A percentile compares a stretch with the other conserved stretches of the same genome.
Evolutionary conservation across 2,888 invertebrate genomes (phyloP).

Genomic region (Oxytorus armatus): DNA sequence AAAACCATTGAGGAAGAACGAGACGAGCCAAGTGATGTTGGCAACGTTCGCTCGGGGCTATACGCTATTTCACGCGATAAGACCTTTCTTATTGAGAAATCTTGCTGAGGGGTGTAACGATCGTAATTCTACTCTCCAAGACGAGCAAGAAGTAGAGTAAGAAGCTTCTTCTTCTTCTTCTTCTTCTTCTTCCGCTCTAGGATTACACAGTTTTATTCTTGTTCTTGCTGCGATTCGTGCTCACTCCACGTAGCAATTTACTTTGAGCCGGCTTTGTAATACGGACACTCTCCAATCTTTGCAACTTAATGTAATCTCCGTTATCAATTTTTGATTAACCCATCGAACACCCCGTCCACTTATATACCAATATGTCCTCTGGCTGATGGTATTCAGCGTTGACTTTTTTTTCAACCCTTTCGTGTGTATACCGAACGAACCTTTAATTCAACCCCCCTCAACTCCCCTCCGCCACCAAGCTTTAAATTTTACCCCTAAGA

Average conservation of each 20-base stretch:
- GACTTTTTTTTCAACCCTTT: too few species aligned
- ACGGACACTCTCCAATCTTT: too few species aligned
- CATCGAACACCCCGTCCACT: slow-evolving; percentile 10
- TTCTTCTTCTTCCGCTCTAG: not conserved
- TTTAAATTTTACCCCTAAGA: too few species aligned
- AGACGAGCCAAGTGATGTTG: not conserved
- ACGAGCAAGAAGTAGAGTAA: too few species aligned
- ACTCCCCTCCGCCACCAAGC: too few species aligned
- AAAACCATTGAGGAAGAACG: not conserved
- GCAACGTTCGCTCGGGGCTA: not conserved
- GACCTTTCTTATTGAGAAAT: slow-evolving; percentile 11
- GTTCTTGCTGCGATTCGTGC: too few species aligned
- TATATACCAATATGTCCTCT: not conserved
- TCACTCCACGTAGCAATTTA: too few species aligned
- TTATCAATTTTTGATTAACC: slow-evolving; percentile 34
- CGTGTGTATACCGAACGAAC: not conserved
- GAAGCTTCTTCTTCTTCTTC: not conserved
- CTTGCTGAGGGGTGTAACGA: slow-evolving; percentile 5
- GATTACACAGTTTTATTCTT: too few species aligned
- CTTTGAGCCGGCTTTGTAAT: too few species aligned
- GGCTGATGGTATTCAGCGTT: not conserved
- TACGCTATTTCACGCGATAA: slow-evolving; percentile 39
- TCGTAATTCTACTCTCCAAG: too few species aligned
- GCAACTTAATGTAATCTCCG: too few species aligned
- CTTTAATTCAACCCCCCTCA: not conserved